These are phyloP conservation scores for Sycophila sp. DNA, from an alignment of 1,140 invertebrate species.

Conservation along the genomic window DNA sequence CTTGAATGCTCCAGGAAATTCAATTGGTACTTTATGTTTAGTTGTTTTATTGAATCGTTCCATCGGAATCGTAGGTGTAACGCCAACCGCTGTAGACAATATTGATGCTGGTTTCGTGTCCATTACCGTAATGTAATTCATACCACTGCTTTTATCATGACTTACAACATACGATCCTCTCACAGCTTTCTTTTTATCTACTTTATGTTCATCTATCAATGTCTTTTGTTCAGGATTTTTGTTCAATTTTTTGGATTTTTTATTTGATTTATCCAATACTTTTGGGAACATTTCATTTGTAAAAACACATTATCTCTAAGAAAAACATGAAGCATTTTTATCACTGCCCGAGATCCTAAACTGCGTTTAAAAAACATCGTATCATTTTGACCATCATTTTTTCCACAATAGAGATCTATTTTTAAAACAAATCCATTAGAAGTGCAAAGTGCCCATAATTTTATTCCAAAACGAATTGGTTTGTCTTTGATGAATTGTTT, in stretches of 20 bases:
- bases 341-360: conserved; percentile 25
- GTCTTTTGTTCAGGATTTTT: no score
- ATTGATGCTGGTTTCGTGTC: no score
- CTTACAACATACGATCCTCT: no score
- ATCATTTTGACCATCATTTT: background rate
- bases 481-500: conserved; percentile 30
- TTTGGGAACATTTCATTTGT: background rate
- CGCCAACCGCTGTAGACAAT: no score
- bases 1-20: no score
- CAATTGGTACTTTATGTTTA: no score
- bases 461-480: conserved; percentile 35
- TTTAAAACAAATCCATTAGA: conserved; percentile 15
- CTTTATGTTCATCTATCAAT: no score
- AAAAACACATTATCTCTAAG: conserved; percentile 4
- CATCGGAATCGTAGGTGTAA: no score
- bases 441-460: conserved; percentile 24
- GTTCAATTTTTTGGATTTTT: background rate
- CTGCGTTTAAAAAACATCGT: background rate
- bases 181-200: no score
- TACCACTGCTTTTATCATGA: no score
- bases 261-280: background rate
- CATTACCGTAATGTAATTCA: no score
- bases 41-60: no score
- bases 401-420: conserved; percentile 32
- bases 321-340: conserved; percentile 15